These are phyloP conservation scores for Cordilura impudica DNA, from an alignment of 2,888 invertebrate genomes.

Conservation along the genomic window DNA sequence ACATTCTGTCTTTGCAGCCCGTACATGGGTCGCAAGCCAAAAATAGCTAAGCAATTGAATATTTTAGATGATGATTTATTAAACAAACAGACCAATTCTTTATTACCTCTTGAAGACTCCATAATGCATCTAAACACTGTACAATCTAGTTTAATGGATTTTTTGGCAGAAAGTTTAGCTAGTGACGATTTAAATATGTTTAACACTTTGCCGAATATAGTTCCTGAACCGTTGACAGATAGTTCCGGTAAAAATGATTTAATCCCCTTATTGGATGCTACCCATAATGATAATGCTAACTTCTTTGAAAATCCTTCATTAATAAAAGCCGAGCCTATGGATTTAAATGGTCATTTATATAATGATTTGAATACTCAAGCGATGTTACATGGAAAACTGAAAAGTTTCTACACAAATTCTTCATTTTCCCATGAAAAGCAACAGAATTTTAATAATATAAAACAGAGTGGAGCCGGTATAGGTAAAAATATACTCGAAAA, in stretches of 20 bases:
- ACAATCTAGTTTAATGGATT: slow-evolving; percentile 76
- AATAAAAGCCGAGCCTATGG: slow-evolving; percentile 48
- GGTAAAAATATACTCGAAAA: slow-evolving; percentile 30
- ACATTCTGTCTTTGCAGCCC: slow-evolving; percentile 68
- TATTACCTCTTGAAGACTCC: slow-evolving; percentile 40
- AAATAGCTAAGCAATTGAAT: slow-evolving; percentile 63
- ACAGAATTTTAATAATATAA: slow-evolving; percentile 19
- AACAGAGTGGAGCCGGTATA: background rate
- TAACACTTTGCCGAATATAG: slow-evolving; percentile 69
- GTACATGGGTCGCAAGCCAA: slow-evolving; percentile 74
- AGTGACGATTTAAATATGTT: slow-evolving; percentile 73
- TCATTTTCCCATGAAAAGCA: slow-evolving; percentile 38
- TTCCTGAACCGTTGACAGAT: slow-evolving; percentile 70
- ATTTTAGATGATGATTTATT: slow-evolving; percentile 63
- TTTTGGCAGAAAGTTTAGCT: slow-evolving; percentile 74
- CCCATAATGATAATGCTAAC: slow-evolving; percentile 63
- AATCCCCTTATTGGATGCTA: slow-evolving; percentile 70
- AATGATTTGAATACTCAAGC: slow-evolving; percentile 42
- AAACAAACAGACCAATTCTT: slow-evolving; percentile 30
- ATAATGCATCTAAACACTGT: slow-evolving; percentile 70
- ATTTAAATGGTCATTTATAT: slow-evolving; percentile 48
- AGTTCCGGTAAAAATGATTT: slow-evolving; percentile 69
- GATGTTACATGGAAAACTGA: slow-evolving; percentile 62
- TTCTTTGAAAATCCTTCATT: slow-evolving; percentile 67
- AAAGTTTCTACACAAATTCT: slow-evolving; percentile 53